phyloP scores from a whole-genome alignment of 2,113 vertebrate genomes.

The Lagenorhynchus albirostris region DNA sequence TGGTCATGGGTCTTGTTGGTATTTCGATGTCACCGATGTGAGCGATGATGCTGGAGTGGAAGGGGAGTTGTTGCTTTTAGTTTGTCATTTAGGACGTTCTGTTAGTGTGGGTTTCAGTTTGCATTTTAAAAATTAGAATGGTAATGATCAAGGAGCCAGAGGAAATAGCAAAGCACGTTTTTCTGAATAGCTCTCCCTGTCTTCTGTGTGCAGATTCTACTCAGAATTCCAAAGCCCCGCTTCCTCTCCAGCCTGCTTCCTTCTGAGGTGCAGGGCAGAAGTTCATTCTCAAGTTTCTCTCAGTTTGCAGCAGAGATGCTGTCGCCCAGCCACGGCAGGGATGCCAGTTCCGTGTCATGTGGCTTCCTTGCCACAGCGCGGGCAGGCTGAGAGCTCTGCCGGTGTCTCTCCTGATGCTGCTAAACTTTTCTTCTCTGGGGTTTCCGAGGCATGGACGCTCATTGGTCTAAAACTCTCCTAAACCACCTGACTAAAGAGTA shows the following conservation, averaged over 20 bases:
- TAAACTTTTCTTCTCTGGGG: neutral
- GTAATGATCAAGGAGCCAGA: conserved; percentile 64
- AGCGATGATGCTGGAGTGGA: neutral
- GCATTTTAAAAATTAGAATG: conserved; percentile 48
- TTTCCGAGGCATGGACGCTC: neutral
- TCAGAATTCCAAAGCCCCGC: neutral
- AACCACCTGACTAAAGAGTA: neutral
- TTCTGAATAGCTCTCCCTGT: neutral
- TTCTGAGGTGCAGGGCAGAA: neutral
- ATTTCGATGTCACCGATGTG: neutral
- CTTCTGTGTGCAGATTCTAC: neutral
- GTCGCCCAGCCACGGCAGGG: neutral
- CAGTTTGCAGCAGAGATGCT: neutral
- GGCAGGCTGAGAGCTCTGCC: accelerated
- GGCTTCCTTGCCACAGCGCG: neutral
- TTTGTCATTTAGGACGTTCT: neutral
- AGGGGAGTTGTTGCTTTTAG: neutral
- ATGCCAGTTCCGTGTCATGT: neutral
- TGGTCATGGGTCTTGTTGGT: neutral
- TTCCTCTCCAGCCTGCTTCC: neutral
- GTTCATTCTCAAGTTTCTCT: neutral
- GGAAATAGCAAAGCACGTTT: conserved; percentile 34
- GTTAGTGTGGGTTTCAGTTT: neutral
- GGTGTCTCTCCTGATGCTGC: neutral
- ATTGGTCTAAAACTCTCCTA: conserved; percentile 6